phyloP scores from a whole-genome alignment of 2,888 invertebrate species.

The Acronicta psi region DNA sequence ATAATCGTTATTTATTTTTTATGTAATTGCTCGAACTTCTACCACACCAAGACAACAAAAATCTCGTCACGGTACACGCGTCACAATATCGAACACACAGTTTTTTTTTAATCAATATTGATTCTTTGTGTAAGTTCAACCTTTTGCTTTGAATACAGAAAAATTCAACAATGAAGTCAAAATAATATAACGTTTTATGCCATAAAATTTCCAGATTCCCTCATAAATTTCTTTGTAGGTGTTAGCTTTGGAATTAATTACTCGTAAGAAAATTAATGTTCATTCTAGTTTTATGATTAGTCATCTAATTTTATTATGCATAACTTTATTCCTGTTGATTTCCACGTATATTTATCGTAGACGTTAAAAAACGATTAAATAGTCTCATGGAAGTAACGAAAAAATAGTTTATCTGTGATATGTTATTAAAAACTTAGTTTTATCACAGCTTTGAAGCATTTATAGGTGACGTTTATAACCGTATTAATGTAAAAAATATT shows the following conservation, averaged over 20 bases:
- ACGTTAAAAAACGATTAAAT: conserved; percentile 68
- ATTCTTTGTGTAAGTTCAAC: too few species aligned
- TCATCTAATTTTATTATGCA: conserved; percentile 68
- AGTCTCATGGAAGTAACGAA: conserved; percentile 55
- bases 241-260: conserved; percentile 54
- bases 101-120: too few species aligned
- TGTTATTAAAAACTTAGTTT: conserved; percentile 64
- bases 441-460: conserved; percentile 66
- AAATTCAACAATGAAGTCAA: not conserved
- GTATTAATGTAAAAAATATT: conserved; percentile 56
- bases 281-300: conserved; percentile 68
- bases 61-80: too few species aligned
- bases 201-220: conserved; percentile 13
- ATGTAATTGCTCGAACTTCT: too few species aligned
- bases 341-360: conserved; percentile 65
- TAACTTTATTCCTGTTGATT: conserved; percentile 66
- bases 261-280: conserved; percentile 31
- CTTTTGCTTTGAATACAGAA: too few species aligned
- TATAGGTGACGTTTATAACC: conserved; percentile 67
- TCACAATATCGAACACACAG: too few species aligned
- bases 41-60: too few species aligned
- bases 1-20: too few species aligned
- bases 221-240: conserved; percentile 60
- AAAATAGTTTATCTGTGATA: conserved; percentile 61
- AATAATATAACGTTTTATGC: not conserved